Percentiles rank a stretch among this genome's conserved stretches.
Evolutionary conservation across 2,113 vertebrate species (phyloP).

Genomic region (Tenrec ecaudatus): DNA sequence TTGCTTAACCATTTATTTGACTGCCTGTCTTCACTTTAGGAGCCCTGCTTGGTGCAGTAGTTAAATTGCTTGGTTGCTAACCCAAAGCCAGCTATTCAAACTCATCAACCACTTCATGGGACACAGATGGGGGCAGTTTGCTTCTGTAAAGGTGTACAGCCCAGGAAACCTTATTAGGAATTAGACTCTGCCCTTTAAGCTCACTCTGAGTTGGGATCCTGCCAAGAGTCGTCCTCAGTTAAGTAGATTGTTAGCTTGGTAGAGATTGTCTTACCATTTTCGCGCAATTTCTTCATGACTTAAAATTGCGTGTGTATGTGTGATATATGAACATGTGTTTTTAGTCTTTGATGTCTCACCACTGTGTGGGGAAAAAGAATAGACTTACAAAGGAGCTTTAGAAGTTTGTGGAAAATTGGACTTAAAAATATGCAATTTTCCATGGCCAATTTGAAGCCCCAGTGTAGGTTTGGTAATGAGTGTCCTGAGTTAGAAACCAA

Average conservation of each 20-base stretch:
- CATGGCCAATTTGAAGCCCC: no score
- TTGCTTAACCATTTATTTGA: slow-evolving; percentile 52
- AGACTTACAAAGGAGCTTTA: no score
- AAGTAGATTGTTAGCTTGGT: neutral
- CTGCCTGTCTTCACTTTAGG: neutral
- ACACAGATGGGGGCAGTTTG: no score
- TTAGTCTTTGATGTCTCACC: neutral
- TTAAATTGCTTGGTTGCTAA: neutral
- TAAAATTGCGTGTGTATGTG: neutral
- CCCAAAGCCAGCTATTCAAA: neutral
- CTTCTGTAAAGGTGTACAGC: no score
- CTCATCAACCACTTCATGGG: neutral
- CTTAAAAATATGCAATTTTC: no score
- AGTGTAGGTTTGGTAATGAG: neutral
- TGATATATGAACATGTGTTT: neutral
- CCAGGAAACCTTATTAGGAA: no score
- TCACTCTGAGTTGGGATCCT: neutral
- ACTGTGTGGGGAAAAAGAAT: neutral
- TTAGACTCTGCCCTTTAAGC: neutral
- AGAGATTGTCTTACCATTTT: neutral
- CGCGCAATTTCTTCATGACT: neutral
- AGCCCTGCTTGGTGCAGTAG: neutral
- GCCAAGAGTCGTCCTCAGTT: neutral
- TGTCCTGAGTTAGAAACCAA: neutral
- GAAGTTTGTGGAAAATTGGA: no score